Conservation (phyloP, 2,113 vertebrate species). For the Zapus hudsonius region DNA sequence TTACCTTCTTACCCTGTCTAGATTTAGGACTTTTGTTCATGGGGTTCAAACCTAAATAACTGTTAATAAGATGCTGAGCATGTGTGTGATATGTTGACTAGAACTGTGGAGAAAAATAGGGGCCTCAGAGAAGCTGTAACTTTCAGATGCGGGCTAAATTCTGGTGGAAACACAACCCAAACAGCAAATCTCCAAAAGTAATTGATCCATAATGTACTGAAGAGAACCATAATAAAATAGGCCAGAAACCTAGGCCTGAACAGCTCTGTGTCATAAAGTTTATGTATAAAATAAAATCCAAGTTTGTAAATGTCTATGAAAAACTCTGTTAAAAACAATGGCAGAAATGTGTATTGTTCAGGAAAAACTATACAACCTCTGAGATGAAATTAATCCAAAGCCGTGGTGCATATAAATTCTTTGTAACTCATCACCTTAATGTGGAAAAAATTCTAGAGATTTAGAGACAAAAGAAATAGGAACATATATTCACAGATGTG, state of each 20-base stretch:
- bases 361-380: too few species aligned
- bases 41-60: background rate
- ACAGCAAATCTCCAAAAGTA: background rate
- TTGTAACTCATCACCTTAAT: background rate
- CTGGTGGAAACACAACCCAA: background rate
- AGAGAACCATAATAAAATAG: background rate
- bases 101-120: background rate
- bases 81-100: too few species aligned
- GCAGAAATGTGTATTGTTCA: background rate
- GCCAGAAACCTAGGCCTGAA: background rate
- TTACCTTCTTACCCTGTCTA: background rate
- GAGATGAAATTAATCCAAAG: background rate
- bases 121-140: background rate
- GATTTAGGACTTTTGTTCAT: background rate
- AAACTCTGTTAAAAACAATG: background rate
- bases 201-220: background rate
- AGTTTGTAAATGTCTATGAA: background rate
- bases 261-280: background rate
- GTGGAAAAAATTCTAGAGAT: background rate
- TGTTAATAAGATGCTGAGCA: background rate
- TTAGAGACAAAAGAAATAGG: background rate
- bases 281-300: background rate
- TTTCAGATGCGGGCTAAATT: background rate
- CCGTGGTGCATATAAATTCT: background rate
- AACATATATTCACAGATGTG: background rate